These are phyloP conservation scores for Scaptomyza parva DNA, from an alignment of 2,888 invertebrate species.

Conservation along the genomic window DNA sequence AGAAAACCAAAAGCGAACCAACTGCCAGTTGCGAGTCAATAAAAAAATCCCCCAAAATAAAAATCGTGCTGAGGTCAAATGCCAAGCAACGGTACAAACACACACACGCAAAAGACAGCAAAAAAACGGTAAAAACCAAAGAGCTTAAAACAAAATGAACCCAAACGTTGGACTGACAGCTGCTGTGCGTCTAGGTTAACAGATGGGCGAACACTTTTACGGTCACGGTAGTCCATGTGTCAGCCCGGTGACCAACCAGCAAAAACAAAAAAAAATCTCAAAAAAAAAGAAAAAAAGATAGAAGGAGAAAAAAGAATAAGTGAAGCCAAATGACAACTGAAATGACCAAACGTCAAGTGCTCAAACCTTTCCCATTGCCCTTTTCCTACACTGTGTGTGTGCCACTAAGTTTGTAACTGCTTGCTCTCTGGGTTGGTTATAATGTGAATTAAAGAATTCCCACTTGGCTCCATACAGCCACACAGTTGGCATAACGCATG, in stretches of 20 bases:
- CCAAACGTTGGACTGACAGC: slow-evolving; percentile 60
- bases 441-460: slow-evolving; percentile 67
- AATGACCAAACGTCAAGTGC: slow-evolving; percentile 72
- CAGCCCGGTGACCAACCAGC: slow-evolving; percentile 53
- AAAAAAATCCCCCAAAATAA: slow-evolving; percentile 60
- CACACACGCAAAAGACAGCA: too few relatives aligned
- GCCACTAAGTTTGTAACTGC: slow-evolving; percentile 9
- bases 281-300: slow-evolving; percentile 15
- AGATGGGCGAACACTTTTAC: slow-evolving; percentile 75
- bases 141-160: slow-evolving; percentile 67
- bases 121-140: slow-evolving; percentile 26
- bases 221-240: slow-evolving; percentile 60
- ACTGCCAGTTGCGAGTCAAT: slow-evolving; percentile 59
- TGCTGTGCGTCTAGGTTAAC: slow-evolving; percentile 68
- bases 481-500: slow-evolving; percentile 36
- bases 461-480: slow-evolving; percentile 13
- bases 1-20: too few relatives aligned
- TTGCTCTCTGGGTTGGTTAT: slow-evolving; percentile 39
- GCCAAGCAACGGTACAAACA: slow-evolving; percentile 34
- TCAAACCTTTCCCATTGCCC: slow-evolving; percentile 26
- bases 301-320: not conserved
- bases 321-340: slow-evolving; percentile 57
- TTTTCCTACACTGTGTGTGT: not conserved
- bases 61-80: slow-evolving; percentile 69
- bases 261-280: too few relatives aligned